Conservation (phyloP, 2,888 invertebrate genomes). For the Uropetala carovei region DNA sequence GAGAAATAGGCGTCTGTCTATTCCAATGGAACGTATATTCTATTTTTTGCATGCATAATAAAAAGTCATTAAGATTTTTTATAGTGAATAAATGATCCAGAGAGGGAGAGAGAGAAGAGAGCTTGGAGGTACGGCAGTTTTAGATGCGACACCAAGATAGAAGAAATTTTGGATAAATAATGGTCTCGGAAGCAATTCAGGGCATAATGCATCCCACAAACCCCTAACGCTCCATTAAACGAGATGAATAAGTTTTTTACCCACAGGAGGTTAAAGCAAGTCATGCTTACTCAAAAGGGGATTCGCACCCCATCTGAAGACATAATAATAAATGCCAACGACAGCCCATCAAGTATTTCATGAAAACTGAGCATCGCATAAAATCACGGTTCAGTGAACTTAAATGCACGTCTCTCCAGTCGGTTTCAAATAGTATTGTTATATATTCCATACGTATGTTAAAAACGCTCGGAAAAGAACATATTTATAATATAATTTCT, state of each 20-base stretch:
- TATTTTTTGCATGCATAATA: no score
- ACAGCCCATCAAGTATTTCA: background rate
- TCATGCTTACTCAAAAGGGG: background rate
- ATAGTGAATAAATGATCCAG: background rate
- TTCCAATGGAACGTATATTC: no score
- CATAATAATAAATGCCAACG: background rate
- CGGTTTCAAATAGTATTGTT: no score
- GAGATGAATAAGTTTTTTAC: background rate
- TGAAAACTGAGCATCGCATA: background rate
- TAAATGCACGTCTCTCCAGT: no score
- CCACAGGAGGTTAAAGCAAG: background rate
- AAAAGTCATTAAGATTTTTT: no score
- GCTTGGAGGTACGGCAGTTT: background rate
- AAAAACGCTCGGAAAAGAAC: no score
- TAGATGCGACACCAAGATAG: background rate
- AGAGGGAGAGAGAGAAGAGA: no score
- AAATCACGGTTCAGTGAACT: background rate
- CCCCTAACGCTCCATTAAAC: constrained; percentile 1
- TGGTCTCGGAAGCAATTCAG: constrained; percentile 13
- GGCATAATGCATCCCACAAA: background rate
- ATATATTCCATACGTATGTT: no score
- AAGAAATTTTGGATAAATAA: constrained; percentile 8
- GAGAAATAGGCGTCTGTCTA: no score
- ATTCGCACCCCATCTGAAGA: background rate
- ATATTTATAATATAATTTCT: no score